Evolutionary conservation across 2,888 invertebrate species (phyloP), one percentile per base, ranked within the genome.

Genomic region (Tetheella fluctuosa): DNA sequence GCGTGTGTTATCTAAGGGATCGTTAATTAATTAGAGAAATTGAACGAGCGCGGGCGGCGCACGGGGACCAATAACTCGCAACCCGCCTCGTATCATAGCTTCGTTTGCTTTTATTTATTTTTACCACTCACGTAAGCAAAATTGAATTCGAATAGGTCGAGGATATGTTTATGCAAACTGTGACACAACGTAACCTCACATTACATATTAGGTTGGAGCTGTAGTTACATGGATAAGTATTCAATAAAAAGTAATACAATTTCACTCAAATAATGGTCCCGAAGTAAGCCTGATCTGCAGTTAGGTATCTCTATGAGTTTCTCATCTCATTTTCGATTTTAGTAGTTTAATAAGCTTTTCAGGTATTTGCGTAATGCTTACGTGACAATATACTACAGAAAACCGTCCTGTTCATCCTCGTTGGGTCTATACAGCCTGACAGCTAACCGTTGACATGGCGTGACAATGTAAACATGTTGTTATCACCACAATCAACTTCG

Each of bases 21-120:
- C 93, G 90, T 90, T 92, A 92, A 92, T 92, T 93, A 93, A 93
- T 93, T 93, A 93, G 92, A 92, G 92, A 92, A 91, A 92, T 93
- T 93, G 92, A 91, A 88, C 90, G 90, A 86, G 88, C 86, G 86
- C 86, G 82, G 85, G 17, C 86, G 83, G 86, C 80, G 90, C 83
- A 83, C 84, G 77, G 93, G 93, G 93, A 91, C 89, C 91, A 85
- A 92, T 93, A 93, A 92, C 92, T 93, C 90, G 91, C 91, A 85
- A 87, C 89, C 85, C 87, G 84, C 85, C 89, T 89, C 89, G 90
- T 93, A 92, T 92, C 91, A 93, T 92, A 91, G 88, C 90, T 88
- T 84, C 82, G 82, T 76, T 83, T 79, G 76, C 81, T 81, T 90
- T 91, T 91, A 90, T 92, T 92, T 92, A 93, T 93, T 89, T 89